Percentiles rank a stretch among this genome's conserved stretches.
These are phyloP conservation scores for Zophobas morio DNA, from an alignment of 1,140 invertebrate species.

Conservation along the genomic window DNA sequence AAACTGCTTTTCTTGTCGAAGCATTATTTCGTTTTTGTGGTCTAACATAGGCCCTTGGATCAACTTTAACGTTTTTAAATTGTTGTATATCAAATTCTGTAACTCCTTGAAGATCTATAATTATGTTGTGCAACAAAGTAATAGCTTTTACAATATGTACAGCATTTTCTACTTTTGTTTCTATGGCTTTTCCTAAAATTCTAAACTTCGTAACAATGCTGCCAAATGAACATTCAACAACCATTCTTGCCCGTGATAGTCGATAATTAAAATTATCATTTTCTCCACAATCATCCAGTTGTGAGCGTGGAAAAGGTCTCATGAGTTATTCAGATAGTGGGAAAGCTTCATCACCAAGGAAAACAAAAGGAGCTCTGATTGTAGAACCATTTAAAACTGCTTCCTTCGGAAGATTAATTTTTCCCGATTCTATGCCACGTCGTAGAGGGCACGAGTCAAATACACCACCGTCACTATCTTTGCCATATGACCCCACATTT, in stretches of 20 bases:
- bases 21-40: slow-evolving; percentile 5
- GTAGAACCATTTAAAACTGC: slow-evolving; percentile 34
- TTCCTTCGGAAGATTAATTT: slow-evolving; percentile 30
- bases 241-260: slow-evolving; percentile 64
- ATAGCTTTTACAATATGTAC: slow-evolving; percentile 55
- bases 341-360: slow-evolving; percentile 68
- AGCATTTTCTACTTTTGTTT: slow-evolving; percentile 54
- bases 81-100: slow-evolving; percentile 22
- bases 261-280: slow-evolving; percentile 53
- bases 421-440: slow-evolving; percentile 38
- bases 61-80: not conserved
- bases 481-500: slow-evolving; percentile 50
- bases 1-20: slow-evolving; percentile 10
- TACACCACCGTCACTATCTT: slow-evolving; percentile 50
- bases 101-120: slow-evolving; percentile 47
- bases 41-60: not conserved
- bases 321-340: slow-evolving; percentile 65
- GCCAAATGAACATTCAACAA: slow-evolving; percentile 68
- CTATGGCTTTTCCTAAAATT: slow-evolving; percentile 51
- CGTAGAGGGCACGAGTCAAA: slow-evolving; percentile 19
- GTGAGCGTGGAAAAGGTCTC: slow-evolving; percentile 64
- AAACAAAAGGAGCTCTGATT: slow-evolving; percentile 46
- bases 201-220: slow-evolving; percentile 62
- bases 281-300: slow-evolving; percentile 48
- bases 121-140: slow-evolving; percentile 47